Evolutionary conservation across 1,140 invertebrate species (phyloP).

Genomic region (Zelostemma sp.): DNA sequence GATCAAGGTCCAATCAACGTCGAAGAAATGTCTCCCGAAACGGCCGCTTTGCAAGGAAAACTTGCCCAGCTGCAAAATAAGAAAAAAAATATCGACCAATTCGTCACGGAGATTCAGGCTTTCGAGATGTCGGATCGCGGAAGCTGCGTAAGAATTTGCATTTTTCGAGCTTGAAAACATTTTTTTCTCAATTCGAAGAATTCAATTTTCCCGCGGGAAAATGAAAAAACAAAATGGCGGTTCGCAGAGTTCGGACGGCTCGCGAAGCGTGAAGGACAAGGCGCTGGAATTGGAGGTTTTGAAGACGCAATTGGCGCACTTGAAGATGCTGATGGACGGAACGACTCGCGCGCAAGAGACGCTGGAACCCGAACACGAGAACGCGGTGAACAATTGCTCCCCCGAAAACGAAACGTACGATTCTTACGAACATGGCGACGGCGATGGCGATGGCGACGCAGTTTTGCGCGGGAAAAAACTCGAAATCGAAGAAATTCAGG

Average conservation of each 20-base stretch:
- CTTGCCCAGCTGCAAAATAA: conserved; percentile 63
- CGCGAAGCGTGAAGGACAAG: conserved; percentile 56
- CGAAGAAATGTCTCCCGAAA: conserved; percentile 59
- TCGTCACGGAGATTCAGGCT: conserved; percentile 63
- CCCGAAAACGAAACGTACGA: conserved; percentile 17
- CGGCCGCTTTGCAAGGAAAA: conserved; percentile 57
- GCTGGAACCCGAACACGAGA: conserved; percentile 46
- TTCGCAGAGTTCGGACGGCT: conserved; percentile 53
- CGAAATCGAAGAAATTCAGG: conserved; percentile 35
- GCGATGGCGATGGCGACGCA: conserved; percentile 52
- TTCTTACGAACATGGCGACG: conserved; percentile 48
- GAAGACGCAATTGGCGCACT: conserved; percentile 61
- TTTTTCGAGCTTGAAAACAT: not conserved
- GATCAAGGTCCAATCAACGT: conserved; percentile 30
- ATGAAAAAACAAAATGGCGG: not conserved
- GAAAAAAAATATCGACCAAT: conserved; percentile 66
- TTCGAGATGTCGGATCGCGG: conserved; percentile 51
- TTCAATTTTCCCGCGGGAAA: conserved; percentile 25
- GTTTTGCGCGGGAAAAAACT: conserved; percentile 14
- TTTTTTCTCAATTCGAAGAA: too few relatives aligned
- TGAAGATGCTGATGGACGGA: conserved; percentile 63
- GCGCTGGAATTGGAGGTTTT: conserved; percentile 60
- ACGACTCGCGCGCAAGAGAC: conserved; percentile 46
- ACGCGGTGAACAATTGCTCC: conserved; percentile 24
- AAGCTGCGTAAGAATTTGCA: conserved; percentile 52